Evolutionary conservation across 2,888 invertebrate species (phyloP).

Genomic region (Folsomia candida): DNA sequence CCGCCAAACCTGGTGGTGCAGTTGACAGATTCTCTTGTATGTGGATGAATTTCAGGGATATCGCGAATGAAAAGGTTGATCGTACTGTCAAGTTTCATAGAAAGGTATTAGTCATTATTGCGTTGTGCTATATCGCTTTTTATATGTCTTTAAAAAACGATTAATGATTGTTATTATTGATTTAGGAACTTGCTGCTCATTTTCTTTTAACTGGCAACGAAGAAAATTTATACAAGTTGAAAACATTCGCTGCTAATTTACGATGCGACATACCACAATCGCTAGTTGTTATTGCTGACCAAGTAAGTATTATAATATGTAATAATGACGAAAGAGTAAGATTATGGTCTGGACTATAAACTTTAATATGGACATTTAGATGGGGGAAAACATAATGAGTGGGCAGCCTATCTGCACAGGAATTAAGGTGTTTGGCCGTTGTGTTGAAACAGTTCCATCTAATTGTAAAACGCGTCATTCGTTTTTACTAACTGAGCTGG

Average conservation of each 20-base stretch:
- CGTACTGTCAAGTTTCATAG: neutral
- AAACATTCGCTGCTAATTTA: slow-evolving; percentile 16
- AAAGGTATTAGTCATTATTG: neutral
- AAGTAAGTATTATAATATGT: slow-evolving; percentile 9
- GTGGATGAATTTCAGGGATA: slow-evolving; percentile 11
- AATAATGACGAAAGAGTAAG: neutral
- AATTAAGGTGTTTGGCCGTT: slow-evolving; percentile 23
- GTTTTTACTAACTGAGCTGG: slow-evolving; percentile 14
- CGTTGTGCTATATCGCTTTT: neutral
- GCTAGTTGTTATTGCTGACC: slow-evolving; percentile 11
- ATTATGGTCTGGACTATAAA: neutral
- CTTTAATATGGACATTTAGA: neutral
- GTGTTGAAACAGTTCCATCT: slow-evolving; percentile 9
- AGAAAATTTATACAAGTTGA: slow-evolving; percentile 15
- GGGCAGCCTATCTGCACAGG: neutral
- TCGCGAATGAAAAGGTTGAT: neutral
- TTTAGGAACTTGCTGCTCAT: slow-evolving; percentile 14
- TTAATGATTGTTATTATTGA: neutral
- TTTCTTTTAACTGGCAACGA: slow-evolving; percentile 33
- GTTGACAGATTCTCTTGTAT: slow-evolving; percentile 12
- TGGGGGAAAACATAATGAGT: neutral
- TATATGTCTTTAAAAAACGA: no score
- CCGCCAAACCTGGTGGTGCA: neutral
- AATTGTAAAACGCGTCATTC: slow-evolving; percentile 15
- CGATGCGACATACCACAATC: slow-evolving; percentile 4